Base-by-base conservation (phyloP, 2,797 vertebrate species). In the Tachyglossus aculeatus region DNA sequence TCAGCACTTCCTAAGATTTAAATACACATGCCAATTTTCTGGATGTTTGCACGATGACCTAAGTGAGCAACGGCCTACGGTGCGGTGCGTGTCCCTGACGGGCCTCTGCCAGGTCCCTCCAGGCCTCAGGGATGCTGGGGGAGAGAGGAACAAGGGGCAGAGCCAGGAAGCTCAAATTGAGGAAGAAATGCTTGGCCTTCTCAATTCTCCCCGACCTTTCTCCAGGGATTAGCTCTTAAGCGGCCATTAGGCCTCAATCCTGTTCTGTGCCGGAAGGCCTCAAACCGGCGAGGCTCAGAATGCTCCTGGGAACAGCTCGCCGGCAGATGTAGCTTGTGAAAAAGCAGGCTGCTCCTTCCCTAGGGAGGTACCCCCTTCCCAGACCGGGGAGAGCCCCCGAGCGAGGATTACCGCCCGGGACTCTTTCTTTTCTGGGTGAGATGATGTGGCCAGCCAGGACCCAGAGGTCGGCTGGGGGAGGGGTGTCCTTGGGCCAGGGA, bases 1-100 rank as follows among this genome's bases (percentile, higher is more conserved):
- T 82, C 75, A 80, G 77, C 73, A 70, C 71, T 84, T 85, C 73
- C 81, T 86, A 77, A 80, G 80, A 40, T 72, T 76, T 81, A 76
- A 87, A 80, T 80, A 81, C 79, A 70, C 37, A 45, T 44, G 60
- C 11, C 67, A 85, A 68, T 60, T 77, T 75, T 55, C 72, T 34
- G 12, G 82, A 76, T 63, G 44, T 74, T 19, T 52, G 31, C 55
- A 1, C 78, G 77, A 85, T 2, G 1, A 76, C 79, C 82, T 41
- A 25, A 76, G 79, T 41, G 81, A 82, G 43, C 85, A 84, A 84
- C 74, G 84, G 79, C 68, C 27, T 0, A 68, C 67, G 65, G 25
- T 22, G 53, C 79, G 74, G 70, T 71, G 71, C 32, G 54, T 68
- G 74, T 77, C 24, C 69, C 66, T 43, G 75, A 66, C 77, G 79